phyloP scores from a whole-genome alignment of 1,140 invertebrate species.

The Platorchestia sp. region DNA sequence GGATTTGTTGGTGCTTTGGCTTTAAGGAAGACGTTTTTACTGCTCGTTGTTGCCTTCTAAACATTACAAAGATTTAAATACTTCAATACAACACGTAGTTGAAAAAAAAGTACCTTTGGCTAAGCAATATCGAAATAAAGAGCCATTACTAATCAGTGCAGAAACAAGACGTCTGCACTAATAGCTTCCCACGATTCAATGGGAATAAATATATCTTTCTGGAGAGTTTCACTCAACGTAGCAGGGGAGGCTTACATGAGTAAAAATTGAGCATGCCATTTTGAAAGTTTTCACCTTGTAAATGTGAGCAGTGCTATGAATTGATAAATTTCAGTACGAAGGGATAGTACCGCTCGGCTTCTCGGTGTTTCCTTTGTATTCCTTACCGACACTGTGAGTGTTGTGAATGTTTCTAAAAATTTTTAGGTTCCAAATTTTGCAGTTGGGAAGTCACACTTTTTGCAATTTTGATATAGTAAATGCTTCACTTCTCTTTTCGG shows the following conservation, averaged over 20 bases:
- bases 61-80: background rate
- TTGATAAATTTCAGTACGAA: background rate
- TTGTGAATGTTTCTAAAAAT: too few species aligned
- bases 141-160: background rate
- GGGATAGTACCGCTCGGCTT: background rate
- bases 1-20: background rate
- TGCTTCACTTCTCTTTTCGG: too few species aligned
- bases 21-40: background rate
- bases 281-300: background rate
- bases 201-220: too few species aligned
- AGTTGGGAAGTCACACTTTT: background rate
- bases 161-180: background rate
- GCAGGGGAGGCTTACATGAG: background rate
- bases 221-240: too few species aligned
- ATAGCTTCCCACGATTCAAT: background rate
- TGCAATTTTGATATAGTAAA: too few species aligned
- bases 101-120: background rate
- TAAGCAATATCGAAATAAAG: background rate
- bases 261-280: background rate
- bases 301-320: background rate
- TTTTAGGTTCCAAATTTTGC: too few species aligned
- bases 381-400: too few species aligned
- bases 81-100: background rate
- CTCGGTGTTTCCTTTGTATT: too few species aligned
- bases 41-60: background rate